Evolutionary conservation across 2,888 invertebrate species (phyloP).

Genomic region (Limenitis camilla): DNA sequence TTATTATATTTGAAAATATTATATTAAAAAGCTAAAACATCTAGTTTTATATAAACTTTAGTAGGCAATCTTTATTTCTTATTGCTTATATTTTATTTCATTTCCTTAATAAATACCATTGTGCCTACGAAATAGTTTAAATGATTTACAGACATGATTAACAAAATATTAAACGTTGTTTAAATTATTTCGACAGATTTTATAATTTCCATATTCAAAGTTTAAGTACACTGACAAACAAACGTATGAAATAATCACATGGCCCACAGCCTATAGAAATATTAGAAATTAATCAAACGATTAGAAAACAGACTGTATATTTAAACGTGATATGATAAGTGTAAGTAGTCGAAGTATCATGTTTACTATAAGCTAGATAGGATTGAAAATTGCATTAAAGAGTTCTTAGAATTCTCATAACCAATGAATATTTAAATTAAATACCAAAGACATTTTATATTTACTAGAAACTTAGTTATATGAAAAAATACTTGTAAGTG

Average conservation of each 20-base stretch:
- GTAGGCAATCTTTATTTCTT: conserved; percentile 1
- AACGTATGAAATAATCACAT: not conserved
- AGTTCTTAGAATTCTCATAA: conserved; percentile 11
- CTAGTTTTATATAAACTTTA: not conserved
- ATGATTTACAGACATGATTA: not conserved
- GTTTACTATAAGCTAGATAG: conserved; percentile 3
- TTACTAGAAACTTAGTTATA: conserved; percentile 2
- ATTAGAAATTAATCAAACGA: not conserved
- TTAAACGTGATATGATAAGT: conserved; percentile 5
- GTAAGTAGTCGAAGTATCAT: conserved; percentile 1
- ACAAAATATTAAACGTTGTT: not conserved
- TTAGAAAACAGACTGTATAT: conserved; percentile 2
- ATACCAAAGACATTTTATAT: conserved; percentile 11
- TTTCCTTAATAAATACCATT: conserved; percentile 26
- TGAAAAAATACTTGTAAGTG: not conserved
- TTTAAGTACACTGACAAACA: too few species aligned
- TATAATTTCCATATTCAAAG: not conserved
- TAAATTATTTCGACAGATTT: not conserved
- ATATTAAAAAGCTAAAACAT: too few species aligned
- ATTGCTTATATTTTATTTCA: conserved; percentile 6
- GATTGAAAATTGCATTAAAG: conserved; percentile 7
- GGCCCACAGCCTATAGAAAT: not conserved
- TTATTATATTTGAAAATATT: too few species aligned
- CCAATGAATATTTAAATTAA: not conserved
- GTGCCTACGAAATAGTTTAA: conserved; percentile 47